phyloP scores from a whole-genome alignment of 2,888 invertebrate genomes.

The Cetonia aurata region DNA sequence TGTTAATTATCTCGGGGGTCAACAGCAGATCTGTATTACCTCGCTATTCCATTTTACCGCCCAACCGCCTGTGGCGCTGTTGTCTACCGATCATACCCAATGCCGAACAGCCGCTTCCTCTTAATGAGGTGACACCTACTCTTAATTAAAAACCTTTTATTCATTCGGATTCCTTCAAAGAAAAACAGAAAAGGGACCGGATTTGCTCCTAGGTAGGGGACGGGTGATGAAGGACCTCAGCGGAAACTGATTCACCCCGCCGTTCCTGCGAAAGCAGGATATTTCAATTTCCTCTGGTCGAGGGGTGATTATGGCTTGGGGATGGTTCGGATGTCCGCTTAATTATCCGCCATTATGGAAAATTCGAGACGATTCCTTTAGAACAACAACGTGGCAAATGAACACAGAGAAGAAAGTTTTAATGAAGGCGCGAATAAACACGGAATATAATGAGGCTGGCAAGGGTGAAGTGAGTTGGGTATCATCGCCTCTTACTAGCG shows the following conservation, averaged over 20 bases:
- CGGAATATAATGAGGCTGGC: constrained; percentile 30
- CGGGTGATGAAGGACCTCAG: neutral
- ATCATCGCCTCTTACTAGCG: constrained; percentile 1
- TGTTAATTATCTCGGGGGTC: too few species aligned
- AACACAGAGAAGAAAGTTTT: constrained; percentile 34
- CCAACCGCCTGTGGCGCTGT: neutral
- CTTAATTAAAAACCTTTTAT: constrained; percentile 36
- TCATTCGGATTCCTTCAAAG: constrained; percentile 13
- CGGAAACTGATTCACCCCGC: constrained; percentile 26
- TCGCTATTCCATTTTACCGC: neutral
- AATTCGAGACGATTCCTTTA: constrained; percentile 29
- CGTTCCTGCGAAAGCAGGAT: neutral
- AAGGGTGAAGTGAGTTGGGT: constrained; percentile 1
- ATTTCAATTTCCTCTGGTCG: constrained; percentile 26
- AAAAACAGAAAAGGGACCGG: constrained; percentile 24
- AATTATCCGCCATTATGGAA: constrained; percentile 38
- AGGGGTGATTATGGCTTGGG: neutral
- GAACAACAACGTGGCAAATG: constrained; percentile 35
- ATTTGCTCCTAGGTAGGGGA: too few species aligned
- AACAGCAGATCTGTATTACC: too few species aligned
- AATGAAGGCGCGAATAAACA: constrained; percentile 40
- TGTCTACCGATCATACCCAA: neutral
- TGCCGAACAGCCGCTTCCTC: constrained; percentile 2
- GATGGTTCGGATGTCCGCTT: constrained; percentile 33
- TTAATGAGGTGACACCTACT: constrained; percentile 34